These are phyloP conservation scores for Oreohelix idahoensis DNA, from an alignment of 1,140 invertebrate genomes.

Conservation along the genomic window DNA sequence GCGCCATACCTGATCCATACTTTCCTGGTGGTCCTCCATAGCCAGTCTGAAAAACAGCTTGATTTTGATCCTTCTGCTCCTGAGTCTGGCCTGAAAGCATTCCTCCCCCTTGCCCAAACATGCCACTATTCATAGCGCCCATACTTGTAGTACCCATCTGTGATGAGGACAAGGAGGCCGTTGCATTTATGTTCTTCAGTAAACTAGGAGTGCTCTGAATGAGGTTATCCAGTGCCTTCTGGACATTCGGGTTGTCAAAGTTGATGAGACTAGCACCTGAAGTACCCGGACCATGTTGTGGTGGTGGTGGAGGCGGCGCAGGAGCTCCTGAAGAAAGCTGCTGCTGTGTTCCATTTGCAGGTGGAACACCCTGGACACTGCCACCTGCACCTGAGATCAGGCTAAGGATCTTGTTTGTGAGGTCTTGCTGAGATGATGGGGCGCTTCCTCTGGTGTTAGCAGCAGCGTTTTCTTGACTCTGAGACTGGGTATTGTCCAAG, in stretches of 20 bases:
- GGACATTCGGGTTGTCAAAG: conserved; percentile 73
- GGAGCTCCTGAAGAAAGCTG: conserved; percentile 12
- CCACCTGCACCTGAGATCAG: conserved; percentile 74
- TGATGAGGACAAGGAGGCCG: neutral
- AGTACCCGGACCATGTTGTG: neutral
- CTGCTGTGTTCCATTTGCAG: conserved; percentile 25
- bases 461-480: neutral
- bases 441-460: neutral
- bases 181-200: conserved; percentile 55
- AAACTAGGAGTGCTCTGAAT: conserved; percentile 70
- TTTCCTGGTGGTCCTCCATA: neutral
- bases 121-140: neutral
- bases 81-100: neutral
- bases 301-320: neutral
- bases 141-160: neutral
- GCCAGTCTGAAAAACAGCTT: neutral
- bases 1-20: neutral
- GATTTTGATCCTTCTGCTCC: neutral
- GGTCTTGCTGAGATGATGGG: conserved; percentile 77
- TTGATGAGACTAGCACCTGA: conserved; percentile 64
- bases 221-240: conserved; percentile 73
- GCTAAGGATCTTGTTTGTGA: conserved; percentile 88
- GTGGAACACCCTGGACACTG: conserved; percentile 34
- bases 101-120: neutral
- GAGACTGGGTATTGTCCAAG: neutral